phyloP scores from a whole-genome alignment of 1,140 invertebrate species.

The Rhagoletis zephyria region DNA sequence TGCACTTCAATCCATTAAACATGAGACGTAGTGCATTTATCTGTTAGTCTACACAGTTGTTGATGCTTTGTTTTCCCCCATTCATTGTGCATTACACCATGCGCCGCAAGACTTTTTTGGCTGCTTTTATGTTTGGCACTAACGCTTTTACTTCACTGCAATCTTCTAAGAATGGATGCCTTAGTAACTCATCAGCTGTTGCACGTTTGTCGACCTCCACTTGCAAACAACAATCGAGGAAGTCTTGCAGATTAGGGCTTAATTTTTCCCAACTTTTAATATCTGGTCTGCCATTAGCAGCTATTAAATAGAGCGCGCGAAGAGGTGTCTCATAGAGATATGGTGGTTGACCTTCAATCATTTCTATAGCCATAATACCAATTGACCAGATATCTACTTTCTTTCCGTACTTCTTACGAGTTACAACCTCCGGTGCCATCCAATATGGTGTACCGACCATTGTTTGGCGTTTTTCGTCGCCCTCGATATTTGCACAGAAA shows the following conservation, averaged over 20 bases:
- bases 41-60: background rate
- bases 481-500: conserved; percentile 92
- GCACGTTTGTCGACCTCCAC: conserved; percentile 92
- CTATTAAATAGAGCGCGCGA: conserved; percentile 95
- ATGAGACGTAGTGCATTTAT: background rate
- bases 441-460: conserved; percentile 93
- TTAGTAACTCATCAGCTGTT: conserved; percentile 87
- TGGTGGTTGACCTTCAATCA: conserved; percentile 97
- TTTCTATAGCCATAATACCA: conserved; percentile 96
- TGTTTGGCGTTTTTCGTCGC: conserved; percentile 95
- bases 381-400: conserved; percentile 97
- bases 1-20: conserved; percentile 6
- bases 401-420: conserved; percentile 86
- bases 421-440: conserved; percentile 94
- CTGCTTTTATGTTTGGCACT: conserved; percentile 92
- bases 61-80: background rate
- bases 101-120: conserved; percentile 74
- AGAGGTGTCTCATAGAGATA: conserved; percentile 95
- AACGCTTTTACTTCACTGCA: conserved; percentile 88
- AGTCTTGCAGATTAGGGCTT: conserved; percentile 84
- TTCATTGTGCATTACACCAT: conserved; percentile 63
- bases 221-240: conserved; percentile 92
- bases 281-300: conserved; percentile 93
- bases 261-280: conserved; percentile 88
- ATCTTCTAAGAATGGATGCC: conserved; percentile 90